These are phyloP conservation scores for Salvelinus namaycush DNA, from an alignment of 2,113 vertebrate genomes.

Conservation along the genomic window DNA sequence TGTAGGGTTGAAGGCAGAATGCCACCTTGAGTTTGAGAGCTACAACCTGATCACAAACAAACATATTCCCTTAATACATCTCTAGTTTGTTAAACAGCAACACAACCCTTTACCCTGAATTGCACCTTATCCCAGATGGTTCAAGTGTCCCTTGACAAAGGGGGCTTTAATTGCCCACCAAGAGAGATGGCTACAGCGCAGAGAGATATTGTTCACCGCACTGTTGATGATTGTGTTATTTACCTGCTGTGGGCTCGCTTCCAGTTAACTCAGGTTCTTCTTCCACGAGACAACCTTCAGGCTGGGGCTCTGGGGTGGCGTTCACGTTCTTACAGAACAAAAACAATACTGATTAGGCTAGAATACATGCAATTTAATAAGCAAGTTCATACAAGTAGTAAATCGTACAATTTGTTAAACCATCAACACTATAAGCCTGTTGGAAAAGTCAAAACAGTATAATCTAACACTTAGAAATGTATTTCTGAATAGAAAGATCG, in stretches of 20 bases:
- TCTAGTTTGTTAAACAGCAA: background rate
- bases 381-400: too few relatives aligned
- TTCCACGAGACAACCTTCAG: conserved; percentile 51
- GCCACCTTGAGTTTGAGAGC: too few relatives aligned
- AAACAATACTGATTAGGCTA: background rate
- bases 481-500: too few relatives aligned
- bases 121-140: conserved; percentile 26
- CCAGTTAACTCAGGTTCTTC: conserved; percentile 44
- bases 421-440: too few relatives aligned
- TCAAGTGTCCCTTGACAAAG: background rate
- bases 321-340: conserved; percentile 64
- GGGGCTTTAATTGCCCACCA: background rate
- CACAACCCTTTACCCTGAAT: background rate
- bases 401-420: too few relatives aligned
- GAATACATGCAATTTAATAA: background rate
- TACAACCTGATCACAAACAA: background rate
- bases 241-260: conserved; percentile 57
- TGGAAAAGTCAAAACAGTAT: too few relatives aligned
- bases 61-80: background rate
- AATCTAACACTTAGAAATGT: too few relatives aligned
- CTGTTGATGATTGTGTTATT: background rate
- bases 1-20: too few relatives aligned
- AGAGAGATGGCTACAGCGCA: background rate
- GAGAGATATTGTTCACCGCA: background rate
- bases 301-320: conserved; percentile 56